Evolutionary conservation across 2,797 vertebrate species (phyloP), one percentile per base, ranked within the genome.

Genomic region (Podarcis siculus): DNA sequence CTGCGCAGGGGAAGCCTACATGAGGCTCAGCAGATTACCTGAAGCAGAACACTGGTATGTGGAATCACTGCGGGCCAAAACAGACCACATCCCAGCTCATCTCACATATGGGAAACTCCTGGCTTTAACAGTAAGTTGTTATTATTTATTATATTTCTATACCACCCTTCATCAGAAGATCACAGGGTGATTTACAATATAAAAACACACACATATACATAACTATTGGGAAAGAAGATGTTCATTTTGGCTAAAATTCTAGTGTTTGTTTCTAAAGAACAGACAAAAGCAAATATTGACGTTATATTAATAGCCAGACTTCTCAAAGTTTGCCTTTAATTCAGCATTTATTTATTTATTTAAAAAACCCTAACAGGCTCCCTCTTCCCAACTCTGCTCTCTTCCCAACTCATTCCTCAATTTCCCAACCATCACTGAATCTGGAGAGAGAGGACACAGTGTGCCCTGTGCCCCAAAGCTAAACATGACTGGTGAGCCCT

Each of bases 61-160:
- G 94, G 98, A 99, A 93, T 99, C 99, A 0, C 93, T 99, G 95
- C 95, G 97, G 95, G 98, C 98, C 95, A 99, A 99, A 96, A 98
- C 98, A 0, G 98, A 99, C 95, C 99, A 99, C 95, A 98, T 99
- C n/a, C 99, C 99, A 66, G 99, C 99, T 45, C 99, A 99, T 94
- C 98, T 99, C 89, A 99, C 99, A 42, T 99, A 99, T 0, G 99
- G 98, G 76, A 99, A 99, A 86, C 97, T 99, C 5, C 97, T 99
- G 86, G 98, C 99, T 21, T 95, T 98, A 83, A 99, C 98, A 90
- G 99, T 99, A 95, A 98, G 97, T 95, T 75, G 49, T 55, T 15
- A 55, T 55, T 49, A 55, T 55, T 55, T 55, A 55, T 55, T 55
- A 55, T 3, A 55, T 55, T 55, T 55, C 49, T 55, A 55, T 55